Conservation (phyloP, 1,140 invertebrate genomes). For the Potamilus streckersoni region DNA sequence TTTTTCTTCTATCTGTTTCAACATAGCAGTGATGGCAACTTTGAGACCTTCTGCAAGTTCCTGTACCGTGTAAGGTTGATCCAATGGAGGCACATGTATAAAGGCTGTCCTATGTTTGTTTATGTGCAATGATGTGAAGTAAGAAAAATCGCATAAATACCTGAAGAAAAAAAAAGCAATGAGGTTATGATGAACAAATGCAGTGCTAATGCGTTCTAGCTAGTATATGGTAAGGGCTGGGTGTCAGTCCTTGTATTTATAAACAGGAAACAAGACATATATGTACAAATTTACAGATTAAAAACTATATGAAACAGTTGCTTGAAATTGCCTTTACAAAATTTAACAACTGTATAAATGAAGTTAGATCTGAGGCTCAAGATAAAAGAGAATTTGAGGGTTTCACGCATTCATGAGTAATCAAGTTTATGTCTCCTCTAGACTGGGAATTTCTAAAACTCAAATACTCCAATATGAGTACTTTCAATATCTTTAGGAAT, state of each 20-base stretch:
- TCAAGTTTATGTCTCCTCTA: too few relatives aligned
- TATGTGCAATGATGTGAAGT: slow-evolving; percentile 69
- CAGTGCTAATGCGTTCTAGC: too few relatives aligned
- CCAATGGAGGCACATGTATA: slow-evolving; percentile 71
- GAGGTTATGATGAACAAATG: neutral
- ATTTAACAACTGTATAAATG: too few relatives aligned
- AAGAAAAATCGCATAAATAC: slow-evolving; percentile 72
- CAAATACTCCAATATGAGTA: too few relatives aligned
- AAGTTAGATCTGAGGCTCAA: too few relatives aligned
- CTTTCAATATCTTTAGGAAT: too few relatives aligned
- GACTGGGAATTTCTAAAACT: too few relatives aligned
- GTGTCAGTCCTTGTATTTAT: neutral
- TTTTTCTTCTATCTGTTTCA: slow-evolving; percentile 41
- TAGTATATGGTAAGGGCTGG: too few relatives aligned
- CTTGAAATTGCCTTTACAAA: too few relatives aligned
- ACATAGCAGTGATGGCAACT: slow-evolving; percentile 51
- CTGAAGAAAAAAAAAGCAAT: slow-evolving; percentile 48
- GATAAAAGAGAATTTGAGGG: too few relatives aligned
- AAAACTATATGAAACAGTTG: too few relatives aligned
- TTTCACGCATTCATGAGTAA: too few relatives aligned
- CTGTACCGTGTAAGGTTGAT: slow-evolving; percentile 59
- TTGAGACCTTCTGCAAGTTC: slow-evolving; percentile 56
- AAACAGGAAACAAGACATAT: neutral
- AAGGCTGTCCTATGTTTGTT: slow-evolving; percentile 68
- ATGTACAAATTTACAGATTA: neutral